Conservation (phyloP, 2,797 vertebrate species). For the Hypotaenidia okinawae region DNA sequence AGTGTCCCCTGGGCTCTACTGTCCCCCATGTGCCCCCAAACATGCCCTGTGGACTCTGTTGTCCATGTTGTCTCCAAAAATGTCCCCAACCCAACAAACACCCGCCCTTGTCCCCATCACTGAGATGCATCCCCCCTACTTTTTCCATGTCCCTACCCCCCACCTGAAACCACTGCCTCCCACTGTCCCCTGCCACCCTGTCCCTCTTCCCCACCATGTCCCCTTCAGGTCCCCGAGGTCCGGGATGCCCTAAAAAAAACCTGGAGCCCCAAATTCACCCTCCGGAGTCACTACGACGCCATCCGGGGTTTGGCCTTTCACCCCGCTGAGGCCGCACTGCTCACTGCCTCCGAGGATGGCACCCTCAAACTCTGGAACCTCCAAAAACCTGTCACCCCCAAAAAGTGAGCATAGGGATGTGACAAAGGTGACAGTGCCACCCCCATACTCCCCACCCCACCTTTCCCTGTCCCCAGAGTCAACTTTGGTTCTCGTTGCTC, state of each 20-base stretch:
- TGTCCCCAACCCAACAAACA: neutral
- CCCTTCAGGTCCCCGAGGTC: conserved; percentile 85
- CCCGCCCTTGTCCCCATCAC: neutral
- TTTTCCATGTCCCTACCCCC: too few relatives aligned
- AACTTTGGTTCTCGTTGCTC: too few relatives aligned
- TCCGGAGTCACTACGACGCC: conserved; percentile 91
- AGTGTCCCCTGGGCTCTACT: neutral
- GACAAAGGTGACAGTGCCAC: too few relatives aligned
- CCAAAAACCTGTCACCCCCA: conserved; percentile 89
- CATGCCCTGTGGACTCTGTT: too few relatives aligned
- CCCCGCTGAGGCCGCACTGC: conserved; percentile 85
- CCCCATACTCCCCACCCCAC: too few relatives aligned
- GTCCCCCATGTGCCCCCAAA: too few relatives aligned
- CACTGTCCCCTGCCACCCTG: too few relatives aligned
- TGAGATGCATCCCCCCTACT: neutral
- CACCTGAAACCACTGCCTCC: neutral
- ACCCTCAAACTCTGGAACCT: conserved; percentile 94
- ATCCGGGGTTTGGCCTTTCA: conserved; percentile 90
- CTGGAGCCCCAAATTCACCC: conserved; percentile 92
- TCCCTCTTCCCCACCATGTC: too few relatives aligned
- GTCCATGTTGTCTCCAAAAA: too few relatives aligned
- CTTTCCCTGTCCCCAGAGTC: too few relatives aligned
- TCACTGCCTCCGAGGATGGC: conserved; percentile 90
- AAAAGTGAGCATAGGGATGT: conserved; percentile 79
- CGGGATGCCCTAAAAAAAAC: conserved; percentile 90